Evolutionary conservation across 2,113 vertebrate genomes (phyloP).

Genomic region (Scomber scombrus): DNA sequence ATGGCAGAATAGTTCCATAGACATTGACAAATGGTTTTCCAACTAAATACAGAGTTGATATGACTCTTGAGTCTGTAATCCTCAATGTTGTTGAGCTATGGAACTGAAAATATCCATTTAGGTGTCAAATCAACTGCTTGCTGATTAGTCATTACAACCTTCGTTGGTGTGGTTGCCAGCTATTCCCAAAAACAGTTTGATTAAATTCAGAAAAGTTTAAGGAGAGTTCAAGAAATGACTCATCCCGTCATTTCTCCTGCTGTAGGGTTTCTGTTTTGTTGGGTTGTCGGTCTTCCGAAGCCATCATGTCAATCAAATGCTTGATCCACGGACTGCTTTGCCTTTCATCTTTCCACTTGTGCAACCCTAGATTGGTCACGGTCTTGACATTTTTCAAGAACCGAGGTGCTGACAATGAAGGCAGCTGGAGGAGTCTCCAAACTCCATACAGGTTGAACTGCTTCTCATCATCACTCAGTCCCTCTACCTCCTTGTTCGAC

Average conservation of each 20-base stretch:
- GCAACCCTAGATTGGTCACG: not conserved
- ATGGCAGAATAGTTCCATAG: not conserved
- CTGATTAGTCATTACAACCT: not conserved
- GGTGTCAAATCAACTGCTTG: not conserved
- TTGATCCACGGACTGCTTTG: not conserved
- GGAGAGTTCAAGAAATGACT: constrained; percentile 15
- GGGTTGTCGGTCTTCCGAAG: constrained; percentile 4
- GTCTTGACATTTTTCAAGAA: not conserved
- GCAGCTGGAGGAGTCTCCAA: not conserved
- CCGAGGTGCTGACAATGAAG: not conserved
- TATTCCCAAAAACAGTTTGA: not conserved
- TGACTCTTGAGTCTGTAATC: constrained; percentile 11
- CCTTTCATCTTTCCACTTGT: not conserved
- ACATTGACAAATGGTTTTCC: constrained; percentile 4
- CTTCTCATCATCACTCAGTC: not conserved
- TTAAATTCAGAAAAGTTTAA: not conserved
- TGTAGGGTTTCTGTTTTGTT: not conserved
- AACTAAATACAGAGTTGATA: not conserved
- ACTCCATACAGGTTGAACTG: not conserved
- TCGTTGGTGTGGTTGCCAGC: not conserved
- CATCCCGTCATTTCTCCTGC: constrained; percentile 1
- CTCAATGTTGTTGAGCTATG: not conserved
- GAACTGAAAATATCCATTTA: constrained; percentile 2
- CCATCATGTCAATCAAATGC: constrained; percentile 2
- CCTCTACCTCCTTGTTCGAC: constrained; percentile 48